Conservation (phyloP, 2,888 invertebrate genomes). For the Drosophila meridiana region DNA sequence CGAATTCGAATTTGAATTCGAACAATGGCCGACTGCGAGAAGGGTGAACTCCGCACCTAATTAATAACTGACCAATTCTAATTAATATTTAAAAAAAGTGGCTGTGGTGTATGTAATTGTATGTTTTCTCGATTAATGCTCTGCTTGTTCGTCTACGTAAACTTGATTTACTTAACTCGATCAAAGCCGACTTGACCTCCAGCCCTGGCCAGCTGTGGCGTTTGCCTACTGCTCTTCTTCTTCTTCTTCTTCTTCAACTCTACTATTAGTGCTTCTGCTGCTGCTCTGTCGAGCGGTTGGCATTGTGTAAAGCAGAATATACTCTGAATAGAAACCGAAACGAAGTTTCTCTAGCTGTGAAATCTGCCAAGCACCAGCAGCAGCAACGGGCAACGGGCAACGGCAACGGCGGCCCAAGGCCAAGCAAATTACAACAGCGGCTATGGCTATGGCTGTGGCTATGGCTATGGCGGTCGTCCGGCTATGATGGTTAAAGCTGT, state of each 20-base stretch:
- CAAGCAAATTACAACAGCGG: slow-evolving; percentile 44
- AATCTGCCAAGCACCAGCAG: slow-evolving; percentile 62
- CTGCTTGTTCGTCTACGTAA: slow-evolving; percentile 41
- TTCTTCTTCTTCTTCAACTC: slow-evolving; percentile 17
- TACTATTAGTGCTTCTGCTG: slow-evolving; percentile 37
- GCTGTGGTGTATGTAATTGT: slow-evolving; percentile 34
- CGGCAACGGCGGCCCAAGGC: slow-evolving; percentile 37
- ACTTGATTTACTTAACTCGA: slow-evolving; percentile 73
- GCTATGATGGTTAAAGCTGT: slow-evolving; percentile 45
- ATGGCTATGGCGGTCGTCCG: slow-evolving; percentile 42
- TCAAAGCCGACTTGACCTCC: slow-evolving; percentile 67
- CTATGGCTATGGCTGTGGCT: not conserved
- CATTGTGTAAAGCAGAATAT: slow-evolving; percentile 70
- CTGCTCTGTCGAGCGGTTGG: slow-evolving; percentile 44
- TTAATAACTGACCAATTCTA: slow-evolving; percentile 54
- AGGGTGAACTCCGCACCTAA: slow-evolving; percentile 45
- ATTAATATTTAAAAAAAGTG: slow-evolving; percentile 31
- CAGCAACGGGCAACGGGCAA: slow-evolving; percentile 13
- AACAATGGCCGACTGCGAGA: slow-evolving; percentile 8
- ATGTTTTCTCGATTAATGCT: slow-evolving; percentile 24
- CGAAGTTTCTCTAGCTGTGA: slow-evolving; percentile 72
- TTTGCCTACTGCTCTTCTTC: slow-evolving; percentile 36
- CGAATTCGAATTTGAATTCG: not conserved
- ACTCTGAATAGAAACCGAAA: slow-evolving; percentile 53
- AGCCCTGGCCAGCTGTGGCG: slow-evolving; percentile 52